Conservation (phyloP, 2,797 vertebrate species). For the Thunnus albacares region DNA sequence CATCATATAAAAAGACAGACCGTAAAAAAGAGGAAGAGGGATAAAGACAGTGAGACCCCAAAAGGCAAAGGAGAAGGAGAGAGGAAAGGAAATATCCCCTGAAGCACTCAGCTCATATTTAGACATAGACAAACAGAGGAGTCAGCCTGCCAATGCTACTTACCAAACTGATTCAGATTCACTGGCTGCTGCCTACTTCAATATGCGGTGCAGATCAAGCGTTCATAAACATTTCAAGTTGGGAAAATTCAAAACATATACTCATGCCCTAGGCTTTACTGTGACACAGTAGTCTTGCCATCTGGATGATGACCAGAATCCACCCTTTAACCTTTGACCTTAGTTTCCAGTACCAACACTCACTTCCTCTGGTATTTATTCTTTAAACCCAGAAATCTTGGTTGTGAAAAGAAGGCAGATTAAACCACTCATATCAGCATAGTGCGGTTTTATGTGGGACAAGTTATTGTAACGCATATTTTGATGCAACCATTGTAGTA, state of each 20-base stretch:
- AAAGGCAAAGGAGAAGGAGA: slow-evolving; percentile 40
- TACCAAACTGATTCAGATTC: slow-evolving; percentile 62
- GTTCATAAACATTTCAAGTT: slow-evolving; percentile 63
- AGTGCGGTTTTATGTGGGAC: not conserved
- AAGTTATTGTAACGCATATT: slow-evolving; percentile 5
- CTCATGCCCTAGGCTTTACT: slow-evolving; percentile 22
- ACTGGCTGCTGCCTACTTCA: slow-evolving; percentile 62
- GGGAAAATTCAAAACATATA: slow-evolving; percentile 47
- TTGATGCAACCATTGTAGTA: slow-evolving; percentile 1
- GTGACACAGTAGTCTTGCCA: slow-evolving; percentile 21
- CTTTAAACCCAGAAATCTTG: slow-evolving; percentile 6
- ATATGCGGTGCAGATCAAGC: slow-evolving; percentile 50
- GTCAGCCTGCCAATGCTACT: slow-evolving; percentile 62
- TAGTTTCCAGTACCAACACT: not conserved
- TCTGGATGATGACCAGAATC: slow-evolving; percentile 23
- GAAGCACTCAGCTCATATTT: slow-evolving; percentile 63
- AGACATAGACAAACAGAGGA: slow-evolving; percentile 66
- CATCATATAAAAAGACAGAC: not conserved
- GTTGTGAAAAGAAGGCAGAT: not conserved
- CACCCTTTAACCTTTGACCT: slow-evolving; percentile 32
- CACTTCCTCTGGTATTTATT: not conserved
- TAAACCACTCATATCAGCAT: not conserved
- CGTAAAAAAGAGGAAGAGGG: slow-evolving; percentile 18
- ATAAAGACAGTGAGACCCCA: slow-evolving; percentile 28
- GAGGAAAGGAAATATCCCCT: slow-evolving; percentile 51